Percentiles rank a stretch among this genome's conserved stretches.
Evolutionary conservation across 2,797 vertebrate genomes (phyloP).

Genomic region (Rhinatrema bivittatum): DNA sequence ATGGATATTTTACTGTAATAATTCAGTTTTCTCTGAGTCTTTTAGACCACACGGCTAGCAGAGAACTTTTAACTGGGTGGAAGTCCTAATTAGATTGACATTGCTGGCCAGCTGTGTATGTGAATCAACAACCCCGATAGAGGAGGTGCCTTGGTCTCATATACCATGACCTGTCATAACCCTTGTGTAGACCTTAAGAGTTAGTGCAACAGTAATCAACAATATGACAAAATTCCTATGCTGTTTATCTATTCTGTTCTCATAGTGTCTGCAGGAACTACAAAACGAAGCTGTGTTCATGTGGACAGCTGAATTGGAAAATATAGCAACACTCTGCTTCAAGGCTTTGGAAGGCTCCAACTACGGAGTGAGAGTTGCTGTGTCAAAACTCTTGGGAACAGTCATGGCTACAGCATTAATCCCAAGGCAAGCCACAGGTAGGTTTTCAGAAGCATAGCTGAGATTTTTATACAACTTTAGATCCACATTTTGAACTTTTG

Average conservation of each 20-base stretch:
- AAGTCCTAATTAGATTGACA: too few relatives aligned
- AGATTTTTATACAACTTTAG: too few relatives aligned
- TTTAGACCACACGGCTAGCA: too few relatives aligned
- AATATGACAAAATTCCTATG: background rate
- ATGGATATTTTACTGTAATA: too few relatives aligned
- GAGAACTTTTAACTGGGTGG: too few relatives aligned
- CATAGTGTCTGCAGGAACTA: conserved; percentile 87
- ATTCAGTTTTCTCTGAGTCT: too few relatives aligned
- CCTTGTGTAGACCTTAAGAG: too few relatives aligned
- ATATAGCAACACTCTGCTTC: conserved; percentile 88
- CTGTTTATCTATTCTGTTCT: conserved; percentile 4
- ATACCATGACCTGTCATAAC: too few relatives aligned
- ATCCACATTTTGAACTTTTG: too few relatives aligned
- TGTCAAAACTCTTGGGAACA: conserved; percentile 88
- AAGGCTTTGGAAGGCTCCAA: conserved; percentile 96
- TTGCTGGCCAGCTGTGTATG: too few relatives aligned
- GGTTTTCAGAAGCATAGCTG: background rate
- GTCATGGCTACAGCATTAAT: conserved; percentile 95
- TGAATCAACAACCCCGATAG: too few relatives aligned
- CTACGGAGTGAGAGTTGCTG: conserved; percentile 90
- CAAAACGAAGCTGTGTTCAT: conserved; percentile 97
- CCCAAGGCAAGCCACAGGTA: conserved; percentile 96
- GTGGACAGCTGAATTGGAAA: conserved; percentile 97
- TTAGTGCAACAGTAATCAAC: background rate
- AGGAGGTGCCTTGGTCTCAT: too few relatives aligned